Percentiles rank a stretch among this genome's conserved stretches.
Conservation (phyloP, 1,140 invertebrate genomes). For the Harlomillsia oculata region DNA sequence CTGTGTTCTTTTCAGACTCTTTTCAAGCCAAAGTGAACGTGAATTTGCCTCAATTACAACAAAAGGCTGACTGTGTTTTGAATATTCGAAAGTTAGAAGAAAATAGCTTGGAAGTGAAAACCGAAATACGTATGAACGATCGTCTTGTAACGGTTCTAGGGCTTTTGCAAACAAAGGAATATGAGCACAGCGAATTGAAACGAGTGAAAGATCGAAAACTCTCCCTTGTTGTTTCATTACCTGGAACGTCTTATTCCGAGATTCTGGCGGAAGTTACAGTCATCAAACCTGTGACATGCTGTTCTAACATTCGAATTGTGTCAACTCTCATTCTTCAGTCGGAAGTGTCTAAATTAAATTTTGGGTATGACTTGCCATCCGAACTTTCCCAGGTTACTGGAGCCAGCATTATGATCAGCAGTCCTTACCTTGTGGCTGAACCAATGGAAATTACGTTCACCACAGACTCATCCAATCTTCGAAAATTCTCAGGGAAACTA, state of each 20-base stretch:
- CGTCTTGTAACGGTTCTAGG: constrained; percentile 5
- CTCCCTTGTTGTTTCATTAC: constrained; percentile 5
- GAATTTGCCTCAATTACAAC: constrained; percentile 18
- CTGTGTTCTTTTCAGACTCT: not conserved
- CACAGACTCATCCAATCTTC: not conserved
- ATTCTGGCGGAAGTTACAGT: constrained; percentile 5
- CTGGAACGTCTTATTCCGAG: not conserved
- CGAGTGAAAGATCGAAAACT: constrained; percentile 8
- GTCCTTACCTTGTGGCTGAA: not conserved
- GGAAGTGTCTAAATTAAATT: not conserved
- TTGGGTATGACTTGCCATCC: constrained; percentile 18
- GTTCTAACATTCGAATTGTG: not conserved
- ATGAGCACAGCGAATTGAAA: not conserved
- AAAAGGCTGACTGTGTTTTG: constrained; percentile 20
- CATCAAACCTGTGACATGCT: not conserved
- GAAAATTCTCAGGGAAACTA: not conserved
- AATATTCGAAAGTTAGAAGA: not conserved
- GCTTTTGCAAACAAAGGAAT: not conserved
- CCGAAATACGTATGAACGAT: constrained; percentile 18
- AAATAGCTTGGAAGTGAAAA: constrained; percentile 1
- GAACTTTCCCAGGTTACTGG: not conserved
- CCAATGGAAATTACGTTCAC: constrained; percentile 1
- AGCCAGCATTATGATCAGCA: not conserved
- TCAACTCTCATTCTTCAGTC: not conserved
- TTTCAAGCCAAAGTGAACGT: constrained; percentile 9